Evolutionary conservation across 2,888 invertebrate genomes (phyloP).

Genomic region (Trisateles emortualis): DNA sequence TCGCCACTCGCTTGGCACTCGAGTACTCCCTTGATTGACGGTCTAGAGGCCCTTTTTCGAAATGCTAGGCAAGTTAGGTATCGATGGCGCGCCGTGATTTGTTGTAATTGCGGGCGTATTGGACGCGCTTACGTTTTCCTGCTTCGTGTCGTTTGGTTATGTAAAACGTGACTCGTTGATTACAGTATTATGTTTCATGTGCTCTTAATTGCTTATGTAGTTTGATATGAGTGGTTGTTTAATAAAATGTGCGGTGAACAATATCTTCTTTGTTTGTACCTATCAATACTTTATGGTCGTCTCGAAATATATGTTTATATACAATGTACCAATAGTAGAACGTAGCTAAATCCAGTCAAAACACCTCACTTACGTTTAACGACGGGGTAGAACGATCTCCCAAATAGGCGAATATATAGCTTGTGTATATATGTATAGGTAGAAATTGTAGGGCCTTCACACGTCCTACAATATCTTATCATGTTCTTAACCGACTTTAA

Average conservation of each 20-base stretch:
- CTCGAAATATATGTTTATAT: not conserved
- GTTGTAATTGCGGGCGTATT: slow-evolving; percentile 63
- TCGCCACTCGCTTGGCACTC: slow-evolving; percentile 62
- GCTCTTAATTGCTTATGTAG: slow-evolving; percentile 13
- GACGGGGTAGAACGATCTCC: slow-evolving; percentile 9
- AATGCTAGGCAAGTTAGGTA: slow-evolving; percentile 68
- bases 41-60: slow-evolving; percentile 78
- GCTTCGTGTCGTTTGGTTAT: slow-evolving; percentile 15
- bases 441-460: not conserved
- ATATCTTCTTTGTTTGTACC: not conserved
- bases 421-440: slow-evolving; percentile 7
- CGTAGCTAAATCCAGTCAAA: slow-evolving; percentile 7
- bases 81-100: slow-evolving; percentile 78
- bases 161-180: slow-evolving; percentile 11
- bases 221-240: not conserved
- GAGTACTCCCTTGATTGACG: slow-evolving; percentile 82
- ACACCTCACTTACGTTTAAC: slow-evolving; percentile 10
- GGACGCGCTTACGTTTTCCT: slow-evolving; percentile 54
- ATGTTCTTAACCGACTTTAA: no score
- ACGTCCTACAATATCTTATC: no score
- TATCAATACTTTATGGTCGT: not conserved
- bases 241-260: not conserved
- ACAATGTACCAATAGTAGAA: not conserved
- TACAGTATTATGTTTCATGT: slow-evolving; percentile 11
- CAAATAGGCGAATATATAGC: slow-evolving; percentile 6